Base-by-base conservation (phyloP, 2,797 vertebrate species). In the Chaetodon trifasciatus region DNA sequence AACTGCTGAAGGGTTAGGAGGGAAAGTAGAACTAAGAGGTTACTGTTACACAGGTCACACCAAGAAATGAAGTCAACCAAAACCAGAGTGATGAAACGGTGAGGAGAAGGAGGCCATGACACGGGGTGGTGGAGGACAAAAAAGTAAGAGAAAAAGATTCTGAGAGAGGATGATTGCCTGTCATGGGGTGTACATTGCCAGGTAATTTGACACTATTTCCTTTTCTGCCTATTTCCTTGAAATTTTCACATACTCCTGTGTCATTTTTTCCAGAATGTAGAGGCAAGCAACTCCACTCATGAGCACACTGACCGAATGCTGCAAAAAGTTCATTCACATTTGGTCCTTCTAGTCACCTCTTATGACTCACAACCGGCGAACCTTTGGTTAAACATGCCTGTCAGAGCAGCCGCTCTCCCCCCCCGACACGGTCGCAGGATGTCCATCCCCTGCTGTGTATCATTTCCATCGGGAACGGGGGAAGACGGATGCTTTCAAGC, bases 21-120 rank as follows among this genome's bases (percentile, higher is more conserved):
- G 97, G 97, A 99, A 97, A 98, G 94, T 96, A 98, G 96, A 99
- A 95, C 98, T 98, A 98, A 98, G 97, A 98, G 97, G 97, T 99
- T 97, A 98, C 98, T 96, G 90, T 96, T 95, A 96, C 95, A 97
- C 94, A 96, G 96, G 96, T 96, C 96, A 97, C 96, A 97, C 95
- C 86, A 74, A 96, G 88, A 96, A 95, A 96, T 94, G 90, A 96
- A 97, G 90, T 32, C 81, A 91, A 92, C 62, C 44, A 69, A 96
- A 95, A 97, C 93, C 88, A 94, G 93, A 96, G 94, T 63, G 88
- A 92, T 93, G 90, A 91, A 87, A 95, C 24, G 88, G 95, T 94
- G 95, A 95, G 96, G 96, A 95, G 92, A 91, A 89, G 95, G 95
- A 94, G 93, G 96, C 95, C 95, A 96, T 96, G 96, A 93, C 91